Conservation (phyloP, 2,113 vertebrate species). For the Macquaria ambigua region DNA sequence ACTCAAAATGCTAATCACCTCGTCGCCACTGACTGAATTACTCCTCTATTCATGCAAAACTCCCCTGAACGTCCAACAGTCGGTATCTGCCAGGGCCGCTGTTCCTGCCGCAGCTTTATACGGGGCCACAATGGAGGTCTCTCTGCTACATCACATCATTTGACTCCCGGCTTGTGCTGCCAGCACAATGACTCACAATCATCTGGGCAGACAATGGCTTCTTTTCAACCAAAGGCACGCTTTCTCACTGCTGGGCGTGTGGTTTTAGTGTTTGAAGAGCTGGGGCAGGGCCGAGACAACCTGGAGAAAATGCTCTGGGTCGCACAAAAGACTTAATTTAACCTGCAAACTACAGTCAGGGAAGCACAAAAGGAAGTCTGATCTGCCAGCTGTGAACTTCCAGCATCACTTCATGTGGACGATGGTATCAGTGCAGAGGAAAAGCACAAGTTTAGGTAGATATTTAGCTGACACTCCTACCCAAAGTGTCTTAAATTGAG, state of each 20-base stretch:
- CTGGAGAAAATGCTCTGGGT: conserved; percentile 53
- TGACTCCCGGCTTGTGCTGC: conserved; percentile 48
- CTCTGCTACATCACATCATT: conserved; percentile 51
- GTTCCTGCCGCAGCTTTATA: conserved; percentile 71
- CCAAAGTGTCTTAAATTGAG: not conserved
- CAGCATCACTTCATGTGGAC: conserved; percentile 1
- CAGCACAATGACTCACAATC: conserved; percentile 67
- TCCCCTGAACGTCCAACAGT: conserved; percentile 26
- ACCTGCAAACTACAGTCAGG: conserved; percentile 36
- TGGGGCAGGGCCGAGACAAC: conserved; percentile 55
- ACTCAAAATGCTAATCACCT: conserved; percentile 64
- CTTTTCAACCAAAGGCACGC: conserved; percentile 42
- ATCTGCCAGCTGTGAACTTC: not conserved
- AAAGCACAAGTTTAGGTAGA: not conserved
- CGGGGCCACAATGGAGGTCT: conserved; percentile 61
- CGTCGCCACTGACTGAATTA: conserved; percentile 48
- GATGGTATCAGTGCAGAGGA: fast-evolving
- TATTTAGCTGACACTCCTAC: not conserved
- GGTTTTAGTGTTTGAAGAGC: conserved; percentile 53
- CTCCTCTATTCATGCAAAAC: conserved; percentile 48
- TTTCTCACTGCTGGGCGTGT: conserved; percentile 54
- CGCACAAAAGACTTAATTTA: conserved; percentile 60
- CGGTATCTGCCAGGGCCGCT: conserved; percentile 44
- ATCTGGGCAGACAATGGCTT: conserved; percentile 55
- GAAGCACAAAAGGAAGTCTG: conserved; percentile 19